Evolutionary conservation across 2,797 vertebrate genomes (phyloP), one percentile per base, ranked within the genome.

Genomic region (Lutjanus campechanus): DNA sequence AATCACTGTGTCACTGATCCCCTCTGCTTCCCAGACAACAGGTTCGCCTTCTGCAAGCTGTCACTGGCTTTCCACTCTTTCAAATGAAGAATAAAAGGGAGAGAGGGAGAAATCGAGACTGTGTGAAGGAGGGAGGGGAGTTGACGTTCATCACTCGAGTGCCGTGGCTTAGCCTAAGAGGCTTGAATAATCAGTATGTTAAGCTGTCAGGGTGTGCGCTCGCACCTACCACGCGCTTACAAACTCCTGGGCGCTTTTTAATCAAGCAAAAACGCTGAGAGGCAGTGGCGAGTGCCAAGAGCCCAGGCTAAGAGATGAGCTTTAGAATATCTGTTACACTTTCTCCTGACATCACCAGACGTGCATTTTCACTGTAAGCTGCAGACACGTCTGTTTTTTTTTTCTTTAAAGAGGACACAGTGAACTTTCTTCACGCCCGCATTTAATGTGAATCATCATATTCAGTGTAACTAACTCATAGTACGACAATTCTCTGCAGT

Each of bases 171-270:
- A 96, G 91, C 78, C 82, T 95, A 95, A 96, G 95, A 96, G 91
- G 94, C 94, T 95, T 95, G 94, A 95, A 95, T 95, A 95, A 95
- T 96, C 95, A 95, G 93, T 89, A 89, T 92, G 92, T 94, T 95
- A 96, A 95, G 95, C 94, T 94, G 94, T 92, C 92, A 90, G 91
- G 85, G 85, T 86, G 89, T 93, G 85, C 74, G 88, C 90, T 90
- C 85, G 76, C 92, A 95, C 94, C 94, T 93, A 95, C 93, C 86
- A 86, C 76, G 29, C 69, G 82, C 89, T 91, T 90, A 91, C 92
- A 86, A 94, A 95, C 92, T 94, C 93, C 92, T 89, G 89, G 87
- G 83, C 61, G 85, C 90, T 91, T 95, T 95, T 95, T 95, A 95
- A 95, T 95, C 93, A 93, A 92, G 91, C 74, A 88, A 87, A 93